These are phyloP conservation scores for Prolemur simus DNA, from an alignment of 2,113 vertebrate genomes.

Conservation along the genomic window DNA sequence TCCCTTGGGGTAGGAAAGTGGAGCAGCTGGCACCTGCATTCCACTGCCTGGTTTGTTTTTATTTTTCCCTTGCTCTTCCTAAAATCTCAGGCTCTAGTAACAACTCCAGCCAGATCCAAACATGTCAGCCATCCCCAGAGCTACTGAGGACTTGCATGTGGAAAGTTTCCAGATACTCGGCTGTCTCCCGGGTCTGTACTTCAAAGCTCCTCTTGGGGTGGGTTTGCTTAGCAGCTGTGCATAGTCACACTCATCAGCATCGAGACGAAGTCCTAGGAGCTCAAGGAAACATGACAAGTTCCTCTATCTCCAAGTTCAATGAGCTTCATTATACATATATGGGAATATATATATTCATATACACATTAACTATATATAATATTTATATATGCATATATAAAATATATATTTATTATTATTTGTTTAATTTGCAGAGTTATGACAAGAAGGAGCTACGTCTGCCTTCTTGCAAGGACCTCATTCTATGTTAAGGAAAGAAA, in stretches of 20 bases:
- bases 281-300: conserved; percentile 60
- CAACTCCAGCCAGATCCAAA: conserved; percentile 67
- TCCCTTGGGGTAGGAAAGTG: background rate
- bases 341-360: background rate
- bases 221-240: conserved; percentile 72
- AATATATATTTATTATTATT: background rate
- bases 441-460: conserved; percentile 1
- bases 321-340: background rate
- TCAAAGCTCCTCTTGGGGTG: conserved; percentile 73
- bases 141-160: conserved; percentile 56
- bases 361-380: background rate
- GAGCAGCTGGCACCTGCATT: background rate
- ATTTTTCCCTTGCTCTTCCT: conserved; percentile 15
- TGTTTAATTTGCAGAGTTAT: conserved; percentile 38
- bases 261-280: conserved; percentile 58
- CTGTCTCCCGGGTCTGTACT: conserved; percentile 68
- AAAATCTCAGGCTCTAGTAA: conserved; percentile 24
- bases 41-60: background rate
- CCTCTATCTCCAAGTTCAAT: background rate
- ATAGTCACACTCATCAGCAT: conserved; percentile 62
- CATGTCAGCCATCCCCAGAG: conserved; percentile 14
- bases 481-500: conserved; percentile 26
- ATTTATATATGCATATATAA: background rate
- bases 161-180: conserved; percentile 69
- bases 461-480: background rate